These are phyloP conservation scores for Neopelma chrysocephalum DNA, from an alignment of 2,797 vertebrate genomes.

Conservation along the genomic window DNA sequence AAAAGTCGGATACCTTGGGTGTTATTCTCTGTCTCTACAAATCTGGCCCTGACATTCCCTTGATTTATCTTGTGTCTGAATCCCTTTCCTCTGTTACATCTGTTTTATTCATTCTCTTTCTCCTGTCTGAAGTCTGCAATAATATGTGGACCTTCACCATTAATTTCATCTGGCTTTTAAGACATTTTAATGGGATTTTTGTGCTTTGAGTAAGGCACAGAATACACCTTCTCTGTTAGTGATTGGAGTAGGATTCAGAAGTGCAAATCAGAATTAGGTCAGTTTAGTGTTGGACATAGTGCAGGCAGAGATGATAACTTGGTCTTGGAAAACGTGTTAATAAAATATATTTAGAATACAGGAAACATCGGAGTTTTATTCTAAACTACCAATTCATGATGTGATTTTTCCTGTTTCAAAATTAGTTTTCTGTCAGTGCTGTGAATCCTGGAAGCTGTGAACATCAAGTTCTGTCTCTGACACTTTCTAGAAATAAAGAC, in stretches of 20 bases:
- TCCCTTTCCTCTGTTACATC: not conserved
- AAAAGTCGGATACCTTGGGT: not conserved
- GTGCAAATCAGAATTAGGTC: not conserved
- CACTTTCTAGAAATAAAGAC: constrained; percentile 10
- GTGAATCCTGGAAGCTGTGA: constrained; percentile 13
- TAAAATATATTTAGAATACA: not conserved
- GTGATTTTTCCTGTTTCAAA: not conserved
- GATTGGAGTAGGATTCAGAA: not conserved
- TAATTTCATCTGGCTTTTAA: not conserved
- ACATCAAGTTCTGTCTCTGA: not conserved
- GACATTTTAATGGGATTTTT: not conserved
- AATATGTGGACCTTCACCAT: not conserved
- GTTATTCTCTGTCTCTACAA: not conserved
- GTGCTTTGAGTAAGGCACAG: not conserved
- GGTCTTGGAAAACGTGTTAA: not conserved
- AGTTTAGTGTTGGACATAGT: not conserved
- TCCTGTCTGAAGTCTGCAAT: not conserved
- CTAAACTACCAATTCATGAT: not conserved
- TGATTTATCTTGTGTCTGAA: not conserved
- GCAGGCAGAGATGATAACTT: not conserved
- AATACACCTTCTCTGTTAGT: not conserved
- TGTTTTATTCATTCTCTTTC: not conserved
- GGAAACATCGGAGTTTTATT: not conserved
- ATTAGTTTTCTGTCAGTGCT: not conserved
- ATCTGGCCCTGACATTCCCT: not conserved